These are phyloP conservation scores for Sarcophaga bullata DNA, from an alignment of 1,140 invertebrate genomes.

Conservation along the genomic window DNA sequence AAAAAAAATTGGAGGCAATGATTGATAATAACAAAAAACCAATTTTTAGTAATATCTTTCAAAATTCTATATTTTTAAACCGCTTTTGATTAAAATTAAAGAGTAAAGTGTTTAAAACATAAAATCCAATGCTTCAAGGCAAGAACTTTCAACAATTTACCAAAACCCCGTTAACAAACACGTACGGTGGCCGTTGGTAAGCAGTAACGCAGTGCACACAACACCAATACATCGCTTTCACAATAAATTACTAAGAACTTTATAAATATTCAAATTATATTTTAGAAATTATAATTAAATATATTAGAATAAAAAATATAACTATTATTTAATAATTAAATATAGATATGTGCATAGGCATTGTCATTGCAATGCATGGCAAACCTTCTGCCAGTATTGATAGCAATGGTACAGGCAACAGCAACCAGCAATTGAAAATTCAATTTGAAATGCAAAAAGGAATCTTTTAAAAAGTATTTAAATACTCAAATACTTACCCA, in stretches of 20 bases:
- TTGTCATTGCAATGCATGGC: not conserved
- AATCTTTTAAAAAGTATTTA: not conserved
- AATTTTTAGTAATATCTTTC: not conserved
- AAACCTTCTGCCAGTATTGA: not conserved
- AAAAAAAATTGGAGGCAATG: conserved; percentile 32
- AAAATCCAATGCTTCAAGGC: not conserved
- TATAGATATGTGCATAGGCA: not conserved
- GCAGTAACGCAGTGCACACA: not conserved
- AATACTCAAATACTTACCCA: conserved; percentile 29
- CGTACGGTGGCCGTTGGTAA: conserved; percentile 9
- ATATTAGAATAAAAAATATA: not conserved
- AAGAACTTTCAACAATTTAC: not conserved
- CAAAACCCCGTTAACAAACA: conserved; percentile 24
- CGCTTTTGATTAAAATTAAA: not conserved
- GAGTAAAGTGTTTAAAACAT: not conserved
- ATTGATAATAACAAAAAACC: conserved; percentile 5
- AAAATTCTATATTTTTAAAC: not conserved
- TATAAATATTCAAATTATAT: not conserved
- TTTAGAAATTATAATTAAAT: not conserved
- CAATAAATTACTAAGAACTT: not conserved
- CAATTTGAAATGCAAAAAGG: conserved; percentile 32
- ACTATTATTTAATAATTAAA: not conserved
- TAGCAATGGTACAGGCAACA: conserved; percentile 27
- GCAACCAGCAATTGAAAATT: conserved; percentile 36
- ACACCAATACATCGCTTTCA: not conserved